These are phyloP conservation scores for Ricordea florida DNA, from an alignment of 92 coral and sea anemone genomes.

Conservation along the genomic window DNA sequence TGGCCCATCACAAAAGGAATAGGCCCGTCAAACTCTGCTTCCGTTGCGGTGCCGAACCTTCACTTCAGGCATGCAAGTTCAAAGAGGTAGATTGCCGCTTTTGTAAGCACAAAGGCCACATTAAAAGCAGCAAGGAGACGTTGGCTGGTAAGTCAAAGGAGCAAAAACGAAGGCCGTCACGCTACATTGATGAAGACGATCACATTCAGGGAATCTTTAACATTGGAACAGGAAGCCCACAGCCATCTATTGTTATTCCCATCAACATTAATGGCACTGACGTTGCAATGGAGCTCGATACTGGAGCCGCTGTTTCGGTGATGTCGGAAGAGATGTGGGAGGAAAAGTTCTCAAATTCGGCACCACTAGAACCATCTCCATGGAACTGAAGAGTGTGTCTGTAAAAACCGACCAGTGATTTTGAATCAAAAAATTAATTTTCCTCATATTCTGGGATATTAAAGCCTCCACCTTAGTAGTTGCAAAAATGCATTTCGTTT, in stretches of 20 bases:
- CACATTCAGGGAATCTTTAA: neutral
- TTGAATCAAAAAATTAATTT: too few species aligned
- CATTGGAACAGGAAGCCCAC: neutral
- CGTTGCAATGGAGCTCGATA: too few species aligned
- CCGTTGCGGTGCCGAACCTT: constrained; percentile 8
- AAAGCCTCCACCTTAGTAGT: too few species aligned
- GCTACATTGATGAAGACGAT: neutral
- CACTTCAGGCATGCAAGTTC: constrained; percentile 13
- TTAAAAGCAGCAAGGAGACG: neutral
- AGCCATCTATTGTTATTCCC: constrained; percentile 5
- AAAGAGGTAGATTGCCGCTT: neutral
- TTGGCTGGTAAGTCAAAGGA: neutral
- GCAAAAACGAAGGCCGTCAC: neutral
- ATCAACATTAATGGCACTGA: too few species aligned
- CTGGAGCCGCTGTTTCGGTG: too few species aligned
- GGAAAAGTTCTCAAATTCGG: too few species aligned
- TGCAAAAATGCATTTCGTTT: too few species aligned
- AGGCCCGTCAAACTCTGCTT: constrained; percentile 1
- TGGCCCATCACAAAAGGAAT: neutral
- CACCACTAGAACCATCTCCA: neutral
- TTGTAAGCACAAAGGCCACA: constrained; percentile 21
- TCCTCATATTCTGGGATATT: too few species aligned
- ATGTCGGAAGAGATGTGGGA: neutral
- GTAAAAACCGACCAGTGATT: too few species aligned
- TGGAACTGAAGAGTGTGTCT: constrained; percentile 10